These are phyloP conservation scores for Drosophila niveifrons DNA, from an alignment of 2,888 invertebrate species.

Conservation along the genomic window DNA sequence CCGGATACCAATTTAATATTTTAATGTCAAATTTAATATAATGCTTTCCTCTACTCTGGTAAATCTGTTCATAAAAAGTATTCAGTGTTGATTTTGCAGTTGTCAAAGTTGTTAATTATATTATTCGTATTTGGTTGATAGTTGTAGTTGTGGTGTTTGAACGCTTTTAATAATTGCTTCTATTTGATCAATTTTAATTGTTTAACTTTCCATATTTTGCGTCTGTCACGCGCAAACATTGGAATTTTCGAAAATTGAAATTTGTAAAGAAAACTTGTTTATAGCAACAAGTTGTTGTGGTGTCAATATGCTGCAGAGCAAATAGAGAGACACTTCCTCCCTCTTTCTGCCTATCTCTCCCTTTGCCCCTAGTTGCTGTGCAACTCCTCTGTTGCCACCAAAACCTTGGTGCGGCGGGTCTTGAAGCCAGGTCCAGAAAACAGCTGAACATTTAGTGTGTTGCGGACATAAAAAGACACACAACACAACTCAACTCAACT, in stretches of 20 bases:
- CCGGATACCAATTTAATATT: neutral
- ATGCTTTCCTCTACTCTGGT: neutral
- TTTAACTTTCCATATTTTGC: slow-evolving; percentile 18
- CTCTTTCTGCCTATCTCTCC: neutral
- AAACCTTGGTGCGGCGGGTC: slow-evolving; percentile 10
- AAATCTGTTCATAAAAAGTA: neutral
- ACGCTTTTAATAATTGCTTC: slow-evolving; percentile 12
- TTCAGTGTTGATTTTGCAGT: neutral
- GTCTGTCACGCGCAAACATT: slow-evolving; percentile 21
- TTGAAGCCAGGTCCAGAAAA: slow-evolving; percentile 49
- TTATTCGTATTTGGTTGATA: neutral
- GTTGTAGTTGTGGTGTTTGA: neutral
- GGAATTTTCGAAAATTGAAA: slow-evolving; percentile 25
- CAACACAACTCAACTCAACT: slow-evolving; percentile 1
- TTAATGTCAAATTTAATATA: neutral
- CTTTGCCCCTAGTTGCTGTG: neutral
- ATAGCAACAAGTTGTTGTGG: slow-evolving; percentile 22
- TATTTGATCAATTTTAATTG: slow-evolving; percentile 19
- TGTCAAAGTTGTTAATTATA: neutral
- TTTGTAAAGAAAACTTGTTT: slow-evolving; percentile 37
- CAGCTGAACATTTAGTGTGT: slow-evolving; percentile 62
- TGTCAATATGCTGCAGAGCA: slow-evolving; percentile 41
- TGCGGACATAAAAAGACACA: slow-evolving; percentile 38
- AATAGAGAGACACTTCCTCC: slow-evolving; percentile 26
- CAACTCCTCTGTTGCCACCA: neutral